A percentile compares a stretch with the other conserved stretches of the same genome.
phyloP scores from a whole-genome alignment of 2,113 vertebrate species.

The Syrrhaptes paradoxus region DNA sequence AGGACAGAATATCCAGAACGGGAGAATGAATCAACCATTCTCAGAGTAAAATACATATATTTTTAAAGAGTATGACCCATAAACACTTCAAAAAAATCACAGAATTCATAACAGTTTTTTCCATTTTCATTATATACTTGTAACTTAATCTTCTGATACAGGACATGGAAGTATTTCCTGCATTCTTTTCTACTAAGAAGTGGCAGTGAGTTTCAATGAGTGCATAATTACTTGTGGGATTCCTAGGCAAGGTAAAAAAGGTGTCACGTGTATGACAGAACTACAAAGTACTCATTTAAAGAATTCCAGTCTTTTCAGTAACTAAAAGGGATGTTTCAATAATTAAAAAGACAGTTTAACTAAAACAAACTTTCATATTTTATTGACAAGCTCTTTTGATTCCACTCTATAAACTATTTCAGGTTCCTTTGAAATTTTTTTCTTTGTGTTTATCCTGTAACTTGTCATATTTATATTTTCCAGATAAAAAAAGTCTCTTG shows the following conservation, averaged over 20 bases:
- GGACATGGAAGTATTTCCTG: not conserved
- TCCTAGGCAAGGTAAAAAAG: not conserved
- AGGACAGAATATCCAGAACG: not conserved
- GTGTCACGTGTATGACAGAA: not conserved
- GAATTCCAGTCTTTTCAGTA: not conserved
- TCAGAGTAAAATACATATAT: not conserved
- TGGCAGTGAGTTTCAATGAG: not conserved
- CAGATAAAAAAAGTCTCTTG: not conserved
- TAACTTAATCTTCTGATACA: not conserved
- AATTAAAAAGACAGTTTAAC: not conserved
- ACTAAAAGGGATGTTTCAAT: not conserved
- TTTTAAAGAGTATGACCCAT: not conserved
- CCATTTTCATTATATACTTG: not conserved
- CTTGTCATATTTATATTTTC: not conserved
- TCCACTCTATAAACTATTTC: not conserved
- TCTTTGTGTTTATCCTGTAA: not conserved
- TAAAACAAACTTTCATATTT: not conserved
- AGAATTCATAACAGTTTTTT: not conserved
- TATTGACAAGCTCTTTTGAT: not conserved
- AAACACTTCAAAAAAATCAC: not conserved
- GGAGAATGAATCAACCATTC: not conserved
- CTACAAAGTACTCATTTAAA: not conserved
- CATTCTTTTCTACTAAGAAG: not conserved
- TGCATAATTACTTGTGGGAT: not conserved
- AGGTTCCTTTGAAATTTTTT: not conserved